These are phyloP conservation scores for Knipowitschia caucasica DNA, from an alignment of 2,797 vertebrate genomes.

Conservation along the genomic window DNA sequence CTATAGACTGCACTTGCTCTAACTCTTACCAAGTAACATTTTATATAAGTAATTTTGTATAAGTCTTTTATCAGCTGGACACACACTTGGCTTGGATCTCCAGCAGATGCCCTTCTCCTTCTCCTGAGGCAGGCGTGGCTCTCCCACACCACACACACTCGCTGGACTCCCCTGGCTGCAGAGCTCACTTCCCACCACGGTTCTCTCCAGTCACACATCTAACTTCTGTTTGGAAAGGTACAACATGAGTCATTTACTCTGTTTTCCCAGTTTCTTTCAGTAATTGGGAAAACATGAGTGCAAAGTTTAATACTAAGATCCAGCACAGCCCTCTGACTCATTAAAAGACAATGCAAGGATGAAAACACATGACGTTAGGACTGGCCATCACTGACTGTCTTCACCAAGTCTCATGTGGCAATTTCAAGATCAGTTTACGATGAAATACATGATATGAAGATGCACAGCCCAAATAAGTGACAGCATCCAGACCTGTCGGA, in stretches of 20 bases:
- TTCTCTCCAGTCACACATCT: not conserved
- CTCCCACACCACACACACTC: not conserved
- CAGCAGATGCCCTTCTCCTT: not conserved
- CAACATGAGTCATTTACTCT: constrained; percentile 16
- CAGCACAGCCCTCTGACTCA: constrained; percentile 44
- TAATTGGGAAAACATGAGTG: constrained; percentile 23
- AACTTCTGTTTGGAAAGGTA: constrained; percentile 6
- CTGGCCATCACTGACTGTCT: constrained; percentile 24
- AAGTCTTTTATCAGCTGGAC: too few relatives aligned
- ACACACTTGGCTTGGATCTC: too few relatives aligned
- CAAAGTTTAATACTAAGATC: not conserved
- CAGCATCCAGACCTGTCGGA: constrained; percentile 28
- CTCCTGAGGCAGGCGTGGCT: not conserved
- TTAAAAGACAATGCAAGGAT: constrained; percentile 15
- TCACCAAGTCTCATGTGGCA: constrained; percentile 26
- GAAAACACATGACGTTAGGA: constrained; percentile 27
- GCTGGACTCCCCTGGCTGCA: not conserved
- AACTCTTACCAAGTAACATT: too few relatives aligned
- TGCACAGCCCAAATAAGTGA: constrained; percentile 37
- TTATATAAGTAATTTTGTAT: too few relatives aligned
- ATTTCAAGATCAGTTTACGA: constrained; percentile 40
- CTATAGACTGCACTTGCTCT: too few relatives aligned
- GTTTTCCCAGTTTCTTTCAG: constrained; percentile 8
- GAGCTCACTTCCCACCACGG: not conserved
- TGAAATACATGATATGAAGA: constrained; percentile 43